Evolutionary conservation across 2,888 invertebrate species (phyloP), one percentile per base, ranked within the genome.

Genomic region (Leptinotarsa haldemani): DNA sequence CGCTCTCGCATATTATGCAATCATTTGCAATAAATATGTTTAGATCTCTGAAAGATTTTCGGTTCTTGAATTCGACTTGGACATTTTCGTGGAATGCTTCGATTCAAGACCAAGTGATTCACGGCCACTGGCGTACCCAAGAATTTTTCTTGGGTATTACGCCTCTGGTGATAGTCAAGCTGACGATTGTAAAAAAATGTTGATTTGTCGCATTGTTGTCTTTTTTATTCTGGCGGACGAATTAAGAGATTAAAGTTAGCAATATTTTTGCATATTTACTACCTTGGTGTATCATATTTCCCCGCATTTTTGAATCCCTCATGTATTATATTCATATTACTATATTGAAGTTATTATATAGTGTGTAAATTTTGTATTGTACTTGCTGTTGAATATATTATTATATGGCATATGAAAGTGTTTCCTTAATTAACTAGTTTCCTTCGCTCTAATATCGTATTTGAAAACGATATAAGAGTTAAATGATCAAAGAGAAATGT

Each of bases 291-390:
- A 87, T 84, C 82, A 87, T 86, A 86, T 85, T 81, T 77, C 79
- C 83, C 82, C 77, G 83, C 84, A 85, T 86, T 86, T 87, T 85
- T 86, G 86, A 86, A 86, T 84, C 87, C 87, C 86, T 85, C 82
- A 82, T 88, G 88, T 88, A 88, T 88, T 86, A 88, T 88, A 88
- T 87, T 86, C 86, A 87, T 86, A 87, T 87, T 82, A 87, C 84
- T 86, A 87, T 88, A 87, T 87, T 88, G 89, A 91, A 91, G 90
- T 91, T 90, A 90, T 87, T 87, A 87, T 85, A 89, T 90, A 89
- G 90, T 90, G 90, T 92, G 92, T 92, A 92, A 90, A 92, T 92
- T 92, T 92, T 92, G 92, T 92, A 92, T 91, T 90, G 92, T 92
- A 92, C 90, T 92, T 92, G 87, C 87, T 92, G 92, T 92, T 91